phyloP scores from a whole-genome alignment of 2,113 vertebrate genomes.

The Apteryx owenii region DNA sequence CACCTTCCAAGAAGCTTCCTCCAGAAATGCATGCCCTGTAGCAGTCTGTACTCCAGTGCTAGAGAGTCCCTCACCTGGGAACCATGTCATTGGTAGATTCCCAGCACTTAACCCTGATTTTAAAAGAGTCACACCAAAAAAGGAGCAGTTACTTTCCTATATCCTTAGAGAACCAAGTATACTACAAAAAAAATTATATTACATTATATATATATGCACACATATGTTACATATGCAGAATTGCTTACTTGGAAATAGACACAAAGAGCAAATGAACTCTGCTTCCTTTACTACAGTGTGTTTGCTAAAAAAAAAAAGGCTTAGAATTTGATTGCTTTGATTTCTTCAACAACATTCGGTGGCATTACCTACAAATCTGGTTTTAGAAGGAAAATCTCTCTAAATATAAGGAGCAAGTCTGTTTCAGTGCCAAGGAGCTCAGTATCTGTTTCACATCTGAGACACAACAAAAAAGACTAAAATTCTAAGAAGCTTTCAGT shows the following conservation, averaged over 20 bases:
- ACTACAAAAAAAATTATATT: not conserved
- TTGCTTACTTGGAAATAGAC: not conserved
- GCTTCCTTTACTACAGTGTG: not conserved
- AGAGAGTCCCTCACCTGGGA: not conserved
- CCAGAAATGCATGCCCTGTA: not conserved
- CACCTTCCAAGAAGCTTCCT: not conserved
- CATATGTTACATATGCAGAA: not conserved
- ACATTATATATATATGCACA: not conserved
- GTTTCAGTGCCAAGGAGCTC: not conserved
- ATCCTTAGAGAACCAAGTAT: not conserved
- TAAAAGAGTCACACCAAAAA: not conserved
- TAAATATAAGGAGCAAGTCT: not conserved
- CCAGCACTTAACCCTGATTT: not conserved
- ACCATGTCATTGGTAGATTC: not conserved
- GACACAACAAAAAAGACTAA: not conserved
- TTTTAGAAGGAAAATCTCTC: not conserved
- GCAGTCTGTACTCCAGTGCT: not conserved
- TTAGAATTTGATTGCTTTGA: not conserved
- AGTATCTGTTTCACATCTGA: not conserved
- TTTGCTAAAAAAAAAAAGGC: not conserved
- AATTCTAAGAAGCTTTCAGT: not conserved
- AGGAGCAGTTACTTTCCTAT: not conserved
- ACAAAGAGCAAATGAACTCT: not conserved
- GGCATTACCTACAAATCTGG: not conserved
- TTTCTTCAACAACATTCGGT: not conserved